Base-by-base conservation (phyloP, 92 coral and sea anemone species). In the Phenganax stokvisi region DNA sequence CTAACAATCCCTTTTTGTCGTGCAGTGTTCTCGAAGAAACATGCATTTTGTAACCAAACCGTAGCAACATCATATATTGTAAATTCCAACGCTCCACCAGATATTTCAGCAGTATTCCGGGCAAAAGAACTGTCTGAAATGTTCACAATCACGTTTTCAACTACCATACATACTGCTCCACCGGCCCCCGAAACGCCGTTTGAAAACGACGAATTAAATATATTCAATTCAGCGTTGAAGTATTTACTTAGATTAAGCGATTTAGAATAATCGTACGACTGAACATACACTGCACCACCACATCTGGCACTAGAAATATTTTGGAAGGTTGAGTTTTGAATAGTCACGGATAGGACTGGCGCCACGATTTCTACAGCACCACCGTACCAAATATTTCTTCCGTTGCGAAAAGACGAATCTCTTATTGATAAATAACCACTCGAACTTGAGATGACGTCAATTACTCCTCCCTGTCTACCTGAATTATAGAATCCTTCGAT, bases 161-260 rank as follows among this genome's bases (percentile, higher is more conserved):
- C 52, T 16, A 56, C 8, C 3, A 62, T 27, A 51, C 51, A 6
- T 52, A 83, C 29, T 37, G 68, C 87, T 20, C 83, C 56, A 65
- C 87, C 87, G 8, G 1, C 37, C 8, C n/a, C 28, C 31, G 67
- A 76, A 58, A 58, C 44, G 53, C 74, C 74, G 27, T 12, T 58
- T 17, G 70, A 76, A 53, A 84, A 84, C 10, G 54, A 64, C 17
- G 83, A 84, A 53, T 84, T 84, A 16, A 6, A 65, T 47, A 70
- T 56, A 8, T 28, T 0, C 20, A 76, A 17, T 15, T 13, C 55
- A 29, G 57, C 54, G 58, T 10, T 12, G 31, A 62, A 62, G 6
- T 9, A 6, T n/a, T 62, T 25, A 10, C 30, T 62, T 17, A 17
- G 68, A 62, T 62, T 25, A 6, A n/a, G 3, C 52, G 47, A n/a